Evolutionary conservation across 2,797 vertebrate species (phyloP).

Genomic region (Euphonia xanthogaster): DNA sequence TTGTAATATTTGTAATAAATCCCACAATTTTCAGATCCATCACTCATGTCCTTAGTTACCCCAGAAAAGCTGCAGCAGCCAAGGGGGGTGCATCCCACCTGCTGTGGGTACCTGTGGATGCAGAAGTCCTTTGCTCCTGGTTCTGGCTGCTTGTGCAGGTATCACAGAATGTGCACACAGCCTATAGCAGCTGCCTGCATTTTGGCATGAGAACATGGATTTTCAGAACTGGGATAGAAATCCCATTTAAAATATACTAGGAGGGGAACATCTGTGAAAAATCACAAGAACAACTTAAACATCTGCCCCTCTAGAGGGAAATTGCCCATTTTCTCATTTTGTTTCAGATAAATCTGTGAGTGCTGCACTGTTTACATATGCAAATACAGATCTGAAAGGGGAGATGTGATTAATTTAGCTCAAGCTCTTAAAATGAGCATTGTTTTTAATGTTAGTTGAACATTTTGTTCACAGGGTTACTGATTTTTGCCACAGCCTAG

Average conservation of each 20-base stretch:
- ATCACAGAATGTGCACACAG: neutral
- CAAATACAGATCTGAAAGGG: slow-evolving; percentile 34
- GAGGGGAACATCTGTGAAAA: slow-evolving; percentile 69
- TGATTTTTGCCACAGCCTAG: neutral
- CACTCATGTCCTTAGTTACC: no score
- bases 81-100: neutral
- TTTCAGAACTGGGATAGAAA: slow-evolving; percentile 34
- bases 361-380: slow-evolving; percentile 46
- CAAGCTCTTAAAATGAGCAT: neutral
- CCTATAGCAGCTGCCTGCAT: neutral
- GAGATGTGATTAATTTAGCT: slow-evolving; percentile 49
- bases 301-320: slow-evolving; percentile 61
- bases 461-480: neutral
- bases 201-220: slow-evolving; percentile 5
- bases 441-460: slow-evolving; percentile 41
- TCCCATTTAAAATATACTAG: slow-evolving; percentile 8
- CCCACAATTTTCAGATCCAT: neutral
- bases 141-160: neutral
- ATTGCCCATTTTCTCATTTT: slow-evolving; percentile 46
- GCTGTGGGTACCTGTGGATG: neutral
- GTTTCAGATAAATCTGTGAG: slow-evolving; percentile 46
- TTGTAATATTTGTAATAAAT: neutral
- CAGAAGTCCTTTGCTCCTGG: neutral
- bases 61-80: neutral
- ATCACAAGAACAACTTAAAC: slow-evolving; percentile 32